Evolutionary conservation across 2,888 invertebrate species (phyloP).

Genomic region (Colostygia pectinataria): DNA sequence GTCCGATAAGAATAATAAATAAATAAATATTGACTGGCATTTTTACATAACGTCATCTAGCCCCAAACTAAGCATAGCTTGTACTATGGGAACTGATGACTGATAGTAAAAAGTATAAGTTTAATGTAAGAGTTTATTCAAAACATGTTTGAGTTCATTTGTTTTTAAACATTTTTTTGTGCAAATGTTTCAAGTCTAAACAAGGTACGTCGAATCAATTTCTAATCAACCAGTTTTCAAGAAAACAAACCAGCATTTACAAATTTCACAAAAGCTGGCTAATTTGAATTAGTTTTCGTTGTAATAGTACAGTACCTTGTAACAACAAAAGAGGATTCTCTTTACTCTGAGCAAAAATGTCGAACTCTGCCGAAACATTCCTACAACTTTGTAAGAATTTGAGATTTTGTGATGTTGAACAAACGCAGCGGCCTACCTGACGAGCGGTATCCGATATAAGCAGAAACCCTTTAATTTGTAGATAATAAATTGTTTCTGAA

Average conservation of each 20-base stretch:
- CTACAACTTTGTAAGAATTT: constrained; percentile 58
- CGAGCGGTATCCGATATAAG: constrained; percentile 10
- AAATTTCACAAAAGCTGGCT: constrained; percentile 3
- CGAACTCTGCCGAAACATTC: constrained; percentile 56
- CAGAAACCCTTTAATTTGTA: constrained; percentile 13
- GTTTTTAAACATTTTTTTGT: too few relatives aligned
- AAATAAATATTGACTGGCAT: too few relatives aligned
- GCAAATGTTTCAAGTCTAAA: too few relatives aligned
- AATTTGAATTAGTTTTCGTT: constrained; percentile 44
- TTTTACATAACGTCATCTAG: too few relatives aligned
- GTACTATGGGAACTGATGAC: too few relatives aligned
- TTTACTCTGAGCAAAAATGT: constrained; percentile 55
- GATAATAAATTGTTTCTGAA: constrained; percentile 2
- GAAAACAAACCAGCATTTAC: background rate
- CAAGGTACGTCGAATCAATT: too few relatives aligned
- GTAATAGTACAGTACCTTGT: constrained; percentile 39
- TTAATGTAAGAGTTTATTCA: too few relatives aligned
- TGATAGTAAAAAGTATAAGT: too few relatives aligned
- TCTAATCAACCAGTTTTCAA: background rate
- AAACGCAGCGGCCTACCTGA: constrained; percentile 39
- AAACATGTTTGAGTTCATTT: too few relatives aligned
- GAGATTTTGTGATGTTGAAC: constrained; percentile 55
- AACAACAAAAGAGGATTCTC: constrained; percentile 55
- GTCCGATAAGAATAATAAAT: too few relatives aligned
- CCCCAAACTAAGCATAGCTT: too few relatives aligned